Evolutionary conservation across 2,888 invertebrate genomes (phyloP), one percentile per base, ranked within the genome.

Genomic region (Pterobdella sp.): DNA sequence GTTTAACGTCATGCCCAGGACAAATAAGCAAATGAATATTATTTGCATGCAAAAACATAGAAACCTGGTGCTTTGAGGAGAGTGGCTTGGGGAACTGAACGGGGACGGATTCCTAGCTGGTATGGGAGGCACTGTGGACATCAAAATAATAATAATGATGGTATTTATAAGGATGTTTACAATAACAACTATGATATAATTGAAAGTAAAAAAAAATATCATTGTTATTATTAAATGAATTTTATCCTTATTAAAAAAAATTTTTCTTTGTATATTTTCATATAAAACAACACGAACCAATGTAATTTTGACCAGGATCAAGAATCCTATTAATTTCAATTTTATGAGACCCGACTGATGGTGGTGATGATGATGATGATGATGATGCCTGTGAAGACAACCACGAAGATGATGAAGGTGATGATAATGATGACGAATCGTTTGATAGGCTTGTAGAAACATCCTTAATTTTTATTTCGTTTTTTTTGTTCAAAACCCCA

Each of bases 61-160:
- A 18, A 14, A 69, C 71, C 71, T 71, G 2, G 71, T 18, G 22
- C 63, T 71, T n/a, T 63, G 63, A 4, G 71, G 71, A 29, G 7
- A 89, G 88, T 29, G 89, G 7, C 86, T 84, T 0, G 88, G 88
- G 63, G 88, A 88, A 75, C 86, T 86, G 72, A 87, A 37, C 31
- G 77, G 77, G 14, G 77, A 78, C n/a, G 42, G 76, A 72, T 10
- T 76, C 72, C 56, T 74, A 72, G 71, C 72, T 36, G 34, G 76
- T 49, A 76, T 74, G 64, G 31, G 67, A 22, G 1, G 89, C 37
- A 63, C 63, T 52, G 18, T 32, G 7, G 36, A 52, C 22, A 42
- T 42, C 7, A 42, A 42, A 42, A 42, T 22, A 42, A 42, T 42
- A 42, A 42, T 42, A 42, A 42, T 42, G 22, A 42, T 42, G 22